Evolutionary conservation across 2,113 vertebrate species (phyloP), one percentile per base, ranked within the genome.

Genomic region (Aspiorhynchus laticeps): DNA sequence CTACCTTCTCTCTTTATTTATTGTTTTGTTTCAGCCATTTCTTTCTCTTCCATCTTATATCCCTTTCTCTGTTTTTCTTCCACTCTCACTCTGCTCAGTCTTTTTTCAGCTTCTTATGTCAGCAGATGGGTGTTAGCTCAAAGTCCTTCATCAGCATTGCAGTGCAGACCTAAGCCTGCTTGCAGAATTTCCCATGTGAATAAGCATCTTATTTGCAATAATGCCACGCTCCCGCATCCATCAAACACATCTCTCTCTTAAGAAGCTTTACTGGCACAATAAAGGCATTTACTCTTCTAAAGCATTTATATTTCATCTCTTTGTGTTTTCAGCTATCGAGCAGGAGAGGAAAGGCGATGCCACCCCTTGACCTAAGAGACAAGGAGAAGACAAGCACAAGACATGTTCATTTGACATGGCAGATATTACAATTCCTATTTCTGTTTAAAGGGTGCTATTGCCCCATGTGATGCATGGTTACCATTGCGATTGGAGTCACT

Each of bases 261-360:
- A 51, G 80, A 69, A 43, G 56, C 36, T 63, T 63, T 38, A n/a
- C 53, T 59, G 5, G 4, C 12, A 43, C 24, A 38, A 63, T 26
- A 36, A 36, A 79, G 10, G 48, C 15, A 53, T 78, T 53, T 78
- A 56, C 0, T 0, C 19, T 36, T 10, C 51, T 10, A 38, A 53
- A 80, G 56, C 38, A 63, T 43, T 10, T 33, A 53, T 1, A n/a
- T 56, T n/a, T 15, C 1, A n/a, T 80, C 24, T 48, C 17, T 76
- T n/a, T 90, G 87, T 93, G 12, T 90, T 94, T 93, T 82, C 94
- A 94, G 95, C 93, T 85, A 92, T 96, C 31, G 95, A 96, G 88
- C 95, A 96, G 89, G 95, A 96, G 89, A 94, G 95, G 91, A 95
- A 95, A 94, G 94, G 94, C 71, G 94, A 95, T 38, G 93, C 93